These are phyloP conservation scores for Coptodon bakossiorum DNA, from an alignment of 2,113 vertebrate genomes.

Conservation along the genomic window DNA sequence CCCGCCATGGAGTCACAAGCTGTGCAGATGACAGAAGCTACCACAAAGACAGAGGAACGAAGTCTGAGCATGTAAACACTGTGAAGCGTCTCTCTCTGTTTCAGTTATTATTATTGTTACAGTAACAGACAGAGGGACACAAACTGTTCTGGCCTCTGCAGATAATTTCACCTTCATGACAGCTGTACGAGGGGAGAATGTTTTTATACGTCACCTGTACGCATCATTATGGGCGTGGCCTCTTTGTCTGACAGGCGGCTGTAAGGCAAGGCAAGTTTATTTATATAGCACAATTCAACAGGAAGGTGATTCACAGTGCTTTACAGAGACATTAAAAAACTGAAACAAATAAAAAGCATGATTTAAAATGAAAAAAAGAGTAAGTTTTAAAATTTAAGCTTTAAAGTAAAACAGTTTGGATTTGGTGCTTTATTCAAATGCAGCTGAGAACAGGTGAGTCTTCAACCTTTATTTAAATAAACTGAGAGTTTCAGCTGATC, in stretches of 20 bases:
- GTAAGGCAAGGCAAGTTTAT: background rate
- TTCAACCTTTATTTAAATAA: background rate
- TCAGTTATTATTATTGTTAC: background rate
- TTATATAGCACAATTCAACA: background rate
- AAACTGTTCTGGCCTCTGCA: background rate
- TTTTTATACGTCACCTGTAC: background rate
- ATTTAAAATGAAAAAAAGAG: background rate
- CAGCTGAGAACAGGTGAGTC: background rate
- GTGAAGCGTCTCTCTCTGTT: background rate
- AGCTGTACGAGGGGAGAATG: background rate
- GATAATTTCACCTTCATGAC: background rate
- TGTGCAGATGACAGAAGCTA: background rate
- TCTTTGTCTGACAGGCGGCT: background rate
- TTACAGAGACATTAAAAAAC: background rate
- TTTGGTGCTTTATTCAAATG: too few relatives aligned
- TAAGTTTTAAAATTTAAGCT: background rate
- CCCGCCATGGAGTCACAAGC: background rate
- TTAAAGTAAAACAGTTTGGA: background rate
- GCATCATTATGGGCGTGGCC: background rate
- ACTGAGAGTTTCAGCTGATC: background rate
- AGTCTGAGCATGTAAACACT: background rate
- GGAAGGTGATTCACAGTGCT: background rate
- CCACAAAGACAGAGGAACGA: background rate
- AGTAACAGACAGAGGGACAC: rapidly evolving
- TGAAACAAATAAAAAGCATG: background rate